Percentiles rank a stretch among this genome's conserved stretches.
Evolutionary conservation across 1,140 invertebrate species (phyloP).

Genomic region (Leptonema lineaticorne): DNA sequence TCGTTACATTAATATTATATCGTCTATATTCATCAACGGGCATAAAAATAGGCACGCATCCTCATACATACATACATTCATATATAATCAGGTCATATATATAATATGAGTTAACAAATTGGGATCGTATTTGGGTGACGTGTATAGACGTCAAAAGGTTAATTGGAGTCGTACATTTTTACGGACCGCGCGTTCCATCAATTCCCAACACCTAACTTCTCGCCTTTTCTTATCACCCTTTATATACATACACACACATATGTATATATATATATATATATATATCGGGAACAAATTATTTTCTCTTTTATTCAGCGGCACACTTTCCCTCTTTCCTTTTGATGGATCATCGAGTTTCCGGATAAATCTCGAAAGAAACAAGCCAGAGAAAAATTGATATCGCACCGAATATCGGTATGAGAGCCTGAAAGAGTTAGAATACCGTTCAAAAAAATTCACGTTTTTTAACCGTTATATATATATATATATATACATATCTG

Average conservation of each 20-base stretch:
- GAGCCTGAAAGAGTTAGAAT: too few relatives aligned
- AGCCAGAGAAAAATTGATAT: too few relatives aligned
- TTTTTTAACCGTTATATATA: too few relatives aligned
- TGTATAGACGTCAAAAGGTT: conserved; percentile 16
- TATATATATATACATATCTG: too few relatives aligned
- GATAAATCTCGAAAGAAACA: neutral
- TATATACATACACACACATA: neutral
- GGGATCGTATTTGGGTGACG: conserved; percentile 5
- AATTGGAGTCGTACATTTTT: conserved; percentile 18
- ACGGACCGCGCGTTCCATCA: conserved; percentile 10
- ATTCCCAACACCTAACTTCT: neutral
- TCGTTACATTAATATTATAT: too few relatives aligned
- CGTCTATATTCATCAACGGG: too few relatives aligned
- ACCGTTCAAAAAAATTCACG: too few relatives aligned
- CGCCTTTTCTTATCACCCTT: neutral
- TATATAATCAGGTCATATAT: too few relatives aligned
- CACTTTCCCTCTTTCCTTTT: conserved; percentile 6
- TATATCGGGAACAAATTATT: neutral
- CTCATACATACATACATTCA: too few relatives aligned
- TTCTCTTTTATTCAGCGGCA: neutral
- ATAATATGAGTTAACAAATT: neutral
- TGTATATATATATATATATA: neutral
- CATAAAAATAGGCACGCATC: too few relatives aligned
- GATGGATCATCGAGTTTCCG: conserved; percentile 24
- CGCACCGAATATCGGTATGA: too few relatives aligned